Evolutionary conservation across 2,888 invertebrate species (phyloP), one percentile per base, ranked within the genome.

Genomic region (Zootermopsis nevadensis): DNA sequence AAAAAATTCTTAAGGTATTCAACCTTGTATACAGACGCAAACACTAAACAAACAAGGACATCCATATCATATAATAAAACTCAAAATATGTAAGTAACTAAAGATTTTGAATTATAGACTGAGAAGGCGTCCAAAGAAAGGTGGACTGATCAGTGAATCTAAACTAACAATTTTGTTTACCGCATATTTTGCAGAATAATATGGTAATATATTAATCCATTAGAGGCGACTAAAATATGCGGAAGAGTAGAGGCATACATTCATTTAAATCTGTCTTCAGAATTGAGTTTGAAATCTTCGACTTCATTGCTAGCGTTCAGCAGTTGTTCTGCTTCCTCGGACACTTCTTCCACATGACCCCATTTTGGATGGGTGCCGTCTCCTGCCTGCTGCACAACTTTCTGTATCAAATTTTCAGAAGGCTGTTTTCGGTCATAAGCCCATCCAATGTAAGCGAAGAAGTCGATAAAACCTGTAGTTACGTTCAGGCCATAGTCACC

Each of bases 371-470:
- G 95, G 74, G 84, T 91, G 1, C 95, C 95, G 86, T 95, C 95
- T 0, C 95, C 95, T 0, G 95, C 95, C 84, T 95, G 92, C 86
- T 92, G 89, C 0, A 94, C 95, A 27, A 96, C 91, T 87, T 91
- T 93, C 87, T 92, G 90, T 22, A 96, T 92, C 86, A 94, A 93
- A 80, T 94, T 94, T 15, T 91, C 88, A 0, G 95, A 94, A 0
- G 95, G 96, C 0, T 94, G 94, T 89, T 96, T 97, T 86, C 97
- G 89, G 89, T 97, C 97, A 88, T 97, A 97, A 0, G 96, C 97
- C 94, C 94, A 95, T 27, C 98, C 98, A 85, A 97, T 90, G 88
- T 93, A 93, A 22, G 96, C 94, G 90, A 95, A 95, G 87, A 95
- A 92, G 88, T 97, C 95, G 86, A 97, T 95, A 88, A 96, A 94